Evolutionary conservation across 2,113 vertebrate species (phyloP).

Genomic region (Atrichornis clamosus): DNA sequence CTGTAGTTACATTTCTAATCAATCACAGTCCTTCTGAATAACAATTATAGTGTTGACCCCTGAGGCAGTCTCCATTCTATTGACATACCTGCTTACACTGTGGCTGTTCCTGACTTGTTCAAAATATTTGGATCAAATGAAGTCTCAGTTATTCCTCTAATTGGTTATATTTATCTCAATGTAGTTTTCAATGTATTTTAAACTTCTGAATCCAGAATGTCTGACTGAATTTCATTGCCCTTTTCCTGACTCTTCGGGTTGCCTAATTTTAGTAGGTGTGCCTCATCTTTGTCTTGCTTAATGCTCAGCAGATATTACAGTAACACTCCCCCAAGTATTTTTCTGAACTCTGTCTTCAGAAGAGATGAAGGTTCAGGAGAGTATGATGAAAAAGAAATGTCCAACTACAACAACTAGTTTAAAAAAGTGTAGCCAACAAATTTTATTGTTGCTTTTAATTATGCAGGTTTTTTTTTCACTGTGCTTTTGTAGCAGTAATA

Average conservation of each 20-base stretch:
- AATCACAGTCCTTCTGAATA: background rate
- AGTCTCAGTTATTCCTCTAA: background rate
- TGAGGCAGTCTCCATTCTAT: background rate
- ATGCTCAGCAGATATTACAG: background rate
- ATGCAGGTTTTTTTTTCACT: background rate
- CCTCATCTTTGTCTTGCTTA: background rate
- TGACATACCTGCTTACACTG: background rate
- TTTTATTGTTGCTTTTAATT: background rate
- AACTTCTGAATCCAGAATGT: background rate
- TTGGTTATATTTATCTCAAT: background rate
- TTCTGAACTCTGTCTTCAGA: background rate
- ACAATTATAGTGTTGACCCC: conserved; percentile 25
- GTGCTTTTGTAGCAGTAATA: background rate
- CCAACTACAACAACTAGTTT: background rate
- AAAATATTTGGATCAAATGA: conserved; percentile 20
- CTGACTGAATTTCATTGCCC: background rate
- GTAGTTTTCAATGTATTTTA: background rate
- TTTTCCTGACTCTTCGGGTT: background rate
- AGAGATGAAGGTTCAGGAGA: background rate
- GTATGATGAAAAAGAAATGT: background rate
- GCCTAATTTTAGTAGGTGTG: conserved; percentile 8
- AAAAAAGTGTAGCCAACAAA: background rate
- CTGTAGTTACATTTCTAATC: conserved; percentile 12
- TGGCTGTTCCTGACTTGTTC: conserved; percentile 38
- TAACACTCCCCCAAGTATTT: background rate